Percentiles rank a stretch among this genome's conserved stretches.
Conservation (phyloP, 2,797 vertebrate species). For the Melanogrammus aeglefinus region DNA sequence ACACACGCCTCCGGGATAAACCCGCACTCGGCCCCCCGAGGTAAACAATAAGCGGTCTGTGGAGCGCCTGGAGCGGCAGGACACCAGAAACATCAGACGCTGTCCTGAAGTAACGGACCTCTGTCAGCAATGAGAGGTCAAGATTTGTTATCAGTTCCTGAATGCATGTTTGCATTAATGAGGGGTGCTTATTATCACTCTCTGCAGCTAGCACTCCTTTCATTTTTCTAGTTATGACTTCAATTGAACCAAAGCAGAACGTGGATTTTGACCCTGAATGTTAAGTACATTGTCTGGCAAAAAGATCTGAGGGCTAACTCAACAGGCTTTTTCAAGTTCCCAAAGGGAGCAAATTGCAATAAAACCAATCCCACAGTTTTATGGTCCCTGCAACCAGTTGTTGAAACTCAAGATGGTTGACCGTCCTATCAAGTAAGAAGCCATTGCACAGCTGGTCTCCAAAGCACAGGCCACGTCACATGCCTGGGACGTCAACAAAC, state of each 20-base stretch:
- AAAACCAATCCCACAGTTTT: background rate
- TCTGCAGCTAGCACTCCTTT: background rate
- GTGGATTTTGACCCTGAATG: background rate
- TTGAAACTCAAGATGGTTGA: background rate
- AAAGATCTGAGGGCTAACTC: background rate
- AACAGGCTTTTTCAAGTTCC: background rate
- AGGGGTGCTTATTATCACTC: background rate
- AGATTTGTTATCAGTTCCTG: background rate
- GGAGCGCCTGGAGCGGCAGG: background rate
- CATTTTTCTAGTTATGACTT: background rate
- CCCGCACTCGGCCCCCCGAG: constrained; percentile 35
- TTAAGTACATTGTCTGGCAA: background rate
- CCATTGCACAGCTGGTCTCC: background rate
- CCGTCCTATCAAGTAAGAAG: background rate
- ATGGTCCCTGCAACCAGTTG: constrained; percentile 1
- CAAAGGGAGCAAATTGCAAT: constrained; percentile 1
- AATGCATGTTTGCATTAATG: background rate
- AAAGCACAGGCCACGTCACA: constrained; percentile 22
- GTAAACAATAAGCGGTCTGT: constrained; percentile 45
- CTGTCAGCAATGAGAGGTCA: background rate
- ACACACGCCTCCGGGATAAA: constrained; percentile 37
- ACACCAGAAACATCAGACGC: background rate
- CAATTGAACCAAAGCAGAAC: background rate
- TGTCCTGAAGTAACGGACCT: background rate
- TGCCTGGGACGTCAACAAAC: constrained; percentile 28